Evolutionary conservation across 2,888 invertebrate species (phyloP), one percentile per base, ranked within the genome.

Genomic region (Trissolcus brochymenae): DNA sequence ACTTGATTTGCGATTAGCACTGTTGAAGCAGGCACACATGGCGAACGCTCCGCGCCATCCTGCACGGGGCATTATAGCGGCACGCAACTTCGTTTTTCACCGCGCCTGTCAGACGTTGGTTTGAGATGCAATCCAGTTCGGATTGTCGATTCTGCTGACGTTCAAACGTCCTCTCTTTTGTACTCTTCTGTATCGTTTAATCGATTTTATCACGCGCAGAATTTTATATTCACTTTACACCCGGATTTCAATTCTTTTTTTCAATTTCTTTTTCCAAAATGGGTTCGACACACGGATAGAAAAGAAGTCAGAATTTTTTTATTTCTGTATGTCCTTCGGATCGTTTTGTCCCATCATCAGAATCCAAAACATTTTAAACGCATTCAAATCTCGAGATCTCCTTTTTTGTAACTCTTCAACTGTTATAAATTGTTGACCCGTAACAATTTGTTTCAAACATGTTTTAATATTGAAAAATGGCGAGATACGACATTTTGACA

Each of bases 1-100:
- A 64, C 55, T 72, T 64, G 53, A 59, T 64, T 64, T 59, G 53
- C 25, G 43, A 57, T 62, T 72, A 72, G 59, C 64, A 56, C 64
- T 49, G 51, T 35, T 35, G 64, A 64, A 64, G 49, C 50, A 64
- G 43, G 29, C 64, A 43, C 53, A 71, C 54, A 64, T 35, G 11
- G 57, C 25, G 16, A 19, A 29, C 40, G 14, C 17, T 62, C 21
- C 62, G 46, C 50, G 14, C 41, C 56, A 62, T 61, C 29, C 70
- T 61, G 49, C 49, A 25, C 50, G 35, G 19, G 51, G 40, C 64
- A 46, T 64, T 64, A 19, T 53, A 21, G 46, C 59, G n/a, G 53
- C 57, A 59, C 53, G 64, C 57, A 64, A 53, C 53, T 57, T 57
- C 59, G 46, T 60, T 65, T 72, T 65, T 72, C 60, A 72, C 35